Evolutionary conservation across 92 coral and sea anemone genomes (phyloP).

Genomic region (Porites evermanni): DNA sequence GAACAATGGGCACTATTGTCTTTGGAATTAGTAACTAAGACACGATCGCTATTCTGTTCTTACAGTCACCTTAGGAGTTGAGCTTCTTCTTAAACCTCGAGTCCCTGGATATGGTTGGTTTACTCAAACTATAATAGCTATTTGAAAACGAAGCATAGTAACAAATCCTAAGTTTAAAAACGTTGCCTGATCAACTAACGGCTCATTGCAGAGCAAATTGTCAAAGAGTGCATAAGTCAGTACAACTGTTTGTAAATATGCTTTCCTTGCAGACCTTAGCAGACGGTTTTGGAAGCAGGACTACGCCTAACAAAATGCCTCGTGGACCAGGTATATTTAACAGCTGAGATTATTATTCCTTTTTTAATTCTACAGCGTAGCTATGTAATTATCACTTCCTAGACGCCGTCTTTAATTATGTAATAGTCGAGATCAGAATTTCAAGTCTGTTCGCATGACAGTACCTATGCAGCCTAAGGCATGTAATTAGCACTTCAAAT

Average conservation of each 20-base stretch:
- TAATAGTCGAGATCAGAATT: constrained; percentile 2
- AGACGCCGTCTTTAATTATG: constrained; percentile 36
- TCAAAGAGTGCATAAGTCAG: background rate
- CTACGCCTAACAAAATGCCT: constrained; percentile 47
- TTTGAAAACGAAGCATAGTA: constrained; percentile 26
- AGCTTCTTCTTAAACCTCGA: background rate
- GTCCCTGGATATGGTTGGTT: constrained; percentile 37
- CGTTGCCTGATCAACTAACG: background rate
- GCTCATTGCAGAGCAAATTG: constrained; percentile 27
- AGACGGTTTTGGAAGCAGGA: constrained; percentile 9
- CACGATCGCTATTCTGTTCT: constrained; percentile 35
- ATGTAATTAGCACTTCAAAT: constrained; percentile 30
- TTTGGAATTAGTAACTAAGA: constrained; percentile 64
- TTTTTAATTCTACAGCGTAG: constrained; percentile 17
- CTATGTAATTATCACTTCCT: constrained; percentile 44
- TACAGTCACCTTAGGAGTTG: constrained; percentile 48
- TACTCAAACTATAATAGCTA: constrained; percentile 9
- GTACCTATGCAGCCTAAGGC: constrained; percentile 30
- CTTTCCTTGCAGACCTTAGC: constrained; percentile 35
- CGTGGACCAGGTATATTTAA: constrained; percentile 64
- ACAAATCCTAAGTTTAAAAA: constrained; percentile 42
- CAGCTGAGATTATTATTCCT: constrained; percentile 18
- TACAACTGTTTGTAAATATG: constrained; percentile 5
- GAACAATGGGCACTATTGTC: constrained; percentile 72
- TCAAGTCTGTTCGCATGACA: constrained; percentile 46